phyloP scores from a whole-genome alignment of 1,140 invertebrate genomes.

The Agrypnia vestita region DNA sequence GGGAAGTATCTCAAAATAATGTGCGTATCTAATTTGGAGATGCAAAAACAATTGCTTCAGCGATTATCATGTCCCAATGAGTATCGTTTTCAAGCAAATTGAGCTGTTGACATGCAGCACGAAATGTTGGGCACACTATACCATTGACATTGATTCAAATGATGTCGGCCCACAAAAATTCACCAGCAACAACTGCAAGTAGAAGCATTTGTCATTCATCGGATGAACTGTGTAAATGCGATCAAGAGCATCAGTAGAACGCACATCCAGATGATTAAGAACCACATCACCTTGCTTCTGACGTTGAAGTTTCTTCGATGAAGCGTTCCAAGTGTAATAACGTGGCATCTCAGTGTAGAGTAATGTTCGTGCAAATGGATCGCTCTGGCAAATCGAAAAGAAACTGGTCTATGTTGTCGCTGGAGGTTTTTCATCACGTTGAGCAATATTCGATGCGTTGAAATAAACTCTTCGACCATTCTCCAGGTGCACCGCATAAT shows the following conservation, averaged over 20 bases:
- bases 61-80: no score
- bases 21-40: background rate
- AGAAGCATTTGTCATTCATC: no score
- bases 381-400: slow-evolving; percentile 62
- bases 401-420: no score
- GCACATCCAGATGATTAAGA: no score
- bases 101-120: background rate
- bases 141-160: slow-evolving; percentile 2
- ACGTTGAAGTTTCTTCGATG: no score
- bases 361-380: slow-evolving; percentile 4
- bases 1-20: background rate
- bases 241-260: no score
- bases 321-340: no score
- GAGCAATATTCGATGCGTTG: no score
- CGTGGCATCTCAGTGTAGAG: slow-evolving; percentile 12
- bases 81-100: no score
- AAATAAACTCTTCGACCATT: no score
- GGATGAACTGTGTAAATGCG: no score
- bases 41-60: background rate
- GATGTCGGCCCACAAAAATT: slow-evolving; percentile 18
- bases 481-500: slow-evolving; percentile 63
- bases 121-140: background rate
- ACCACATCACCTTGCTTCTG: no score
- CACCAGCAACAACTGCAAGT: background rate
- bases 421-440: slow-evolving; percentile 63